Evolutionary conservation across 2,888 invertebrate genomes (phyloP).

Genomic region (Hirtodrosophila trivittata): DNA sequence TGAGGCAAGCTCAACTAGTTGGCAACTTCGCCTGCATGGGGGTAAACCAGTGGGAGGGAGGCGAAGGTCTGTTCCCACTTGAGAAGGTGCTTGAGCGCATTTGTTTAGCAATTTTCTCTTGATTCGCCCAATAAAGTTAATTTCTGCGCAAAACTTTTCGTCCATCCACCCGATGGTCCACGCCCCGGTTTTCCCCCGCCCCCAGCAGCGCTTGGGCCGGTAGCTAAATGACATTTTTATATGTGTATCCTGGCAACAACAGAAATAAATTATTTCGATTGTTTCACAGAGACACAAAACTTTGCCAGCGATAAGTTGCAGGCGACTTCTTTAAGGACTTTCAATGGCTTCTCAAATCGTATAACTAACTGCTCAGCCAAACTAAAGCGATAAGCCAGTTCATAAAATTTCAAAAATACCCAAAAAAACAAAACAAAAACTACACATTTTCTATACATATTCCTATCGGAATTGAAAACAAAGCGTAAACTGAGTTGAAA

Average conservation of each 20-base stretch:
- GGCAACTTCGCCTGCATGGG: slow-evolving; percentile 47
- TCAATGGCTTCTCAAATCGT: slow-evolving; percentile 17
- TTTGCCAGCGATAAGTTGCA: slow-evolving; percentile 23
- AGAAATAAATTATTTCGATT: slow-evolving; percentile 67
- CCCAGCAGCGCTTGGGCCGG: too few species aligned
- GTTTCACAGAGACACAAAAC: slow-evolving; percentile 46
- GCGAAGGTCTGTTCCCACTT: slow-evolving; percentile 40
- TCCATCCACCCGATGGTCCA: background rate
- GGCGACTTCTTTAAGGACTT: slow-evolving; percentile 12
- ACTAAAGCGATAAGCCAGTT: slow-evolving; percentile 12
- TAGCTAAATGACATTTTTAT: background rate
- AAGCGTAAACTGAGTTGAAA: too few species aligned
- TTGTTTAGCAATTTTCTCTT: slow-evolving; percentile 76
- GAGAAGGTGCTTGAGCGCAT: slow-evolving; percentile 70
- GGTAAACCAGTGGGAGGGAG: background rate
- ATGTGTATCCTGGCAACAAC: slow-evolving; percentile 41
- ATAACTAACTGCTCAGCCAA: slow-evolving; percentile 29
- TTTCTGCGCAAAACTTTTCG: slow-evolving; percentile 63
- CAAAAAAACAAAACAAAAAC: too few species aligned
- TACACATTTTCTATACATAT: too few species aligned
- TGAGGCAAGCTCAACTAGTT: slow-evolving; percentile 64
- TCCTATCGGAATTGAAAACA: too few species aligned
- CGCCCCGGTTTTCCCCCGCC: too few species aligned
- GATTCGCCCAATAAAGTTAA: slow-evolving; percentile 76
- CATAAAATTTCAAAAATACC: too few species aligned